Evolutionary conservation across 64 coral and sea anemone species (phyloP), one percentile per base, ranked within the genome.

Genomic region (Stichodactyla mertensii): DNA sequence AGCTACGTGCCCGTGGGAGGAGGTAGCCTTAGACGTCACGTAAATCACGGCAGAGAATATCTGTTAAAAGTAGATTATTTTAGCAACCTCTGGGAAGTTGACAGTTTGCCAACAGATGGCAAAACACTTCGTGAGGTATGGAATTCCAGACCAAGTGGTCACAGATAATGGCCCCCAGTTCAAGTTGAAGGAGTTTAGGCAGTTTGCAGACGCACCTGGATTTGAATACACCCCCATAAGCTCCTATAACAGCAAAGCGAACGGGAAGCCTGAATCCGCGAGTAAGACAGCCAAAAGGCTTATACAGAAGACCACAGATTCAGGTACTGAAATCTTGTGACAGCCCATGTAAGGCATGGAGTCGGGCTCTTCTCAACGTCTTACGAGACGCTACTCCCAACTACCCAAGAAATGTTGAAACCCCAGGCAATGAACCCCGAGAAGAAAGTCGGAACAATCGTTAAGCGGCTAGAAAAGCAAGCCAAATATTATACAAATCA

Each of bases 101-200:
- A 88, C 59, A 7, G 67, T 20, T 23, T 88, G 71, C 69, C 77
- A 20, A 22, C 5, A n/a, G 64, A 82, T 55, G 24, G 78, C 55
- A 79, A 51, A 52, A 55, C 87, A 88, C 51, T 88, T 88, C 51
- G 77, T 77, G 64, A 27, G 77, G 18, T 56, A 88, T 88, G 77
- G 87, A 1, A 80, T 88, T 10, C 77, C 77, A n/a, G 58, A 88
- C 71, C 56, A 22, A 60, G 70, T 88, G 54, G 0, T 88, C 15
- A 78, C 86, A 1, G 83, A 85, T 9, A 85, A 85, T 85, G 87
- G 86, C 27, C 86, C 66, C 9, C 86, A 78, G 70, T 80, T 83
- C 52, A 82, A 78, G 22, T 84, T 28, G 16, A 69, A 45, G 36
- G 36, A 45, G 36, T 45, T 45, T 4, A 45, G 36, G 36, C 36